These are phyloP conservation scores for Oxyscelio sp. DNA, from an alignment of 2,888 invertebrate genomes.

Conservation along the genomic window DNA sequence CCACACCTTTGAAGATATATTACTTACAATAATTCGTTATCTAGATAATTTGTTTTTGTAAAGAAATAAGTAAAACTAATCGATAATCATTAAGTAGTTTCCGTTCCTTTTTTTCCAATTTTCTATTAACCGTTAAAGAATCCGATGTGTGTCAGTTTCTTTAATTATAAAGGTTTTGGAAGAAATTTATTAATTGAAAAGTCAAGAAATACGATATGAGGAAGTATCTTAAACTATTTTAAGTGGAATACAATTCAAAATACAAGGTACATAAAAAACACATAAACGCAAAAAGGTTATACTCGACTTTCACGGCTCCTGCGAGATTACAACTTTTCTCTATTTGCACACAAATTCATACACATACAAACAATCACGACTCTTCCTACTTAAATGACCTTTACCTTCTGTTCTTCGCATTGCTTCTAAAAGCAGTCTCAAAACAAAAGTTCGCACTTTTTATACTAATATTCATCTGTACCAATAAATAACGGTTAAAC, in stretches of 20 bases:
- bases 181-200: background rate
- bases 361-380: too few relatives aligned
- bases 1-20: constrained; percentile 18
- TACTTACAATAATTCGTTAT: background rate
- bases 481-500: too few relatives aligned
- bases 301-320: constrained; percentile 49
- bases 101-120: background rate
- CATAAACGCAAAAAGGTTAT: constrained; percentile 17
- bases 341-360: too few relatives aligned
- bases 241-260: too few relatives aligned
- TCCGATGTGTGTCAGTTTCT: constrained; percentile 1
- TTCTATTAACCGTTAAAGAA: constrained; percentile 10
- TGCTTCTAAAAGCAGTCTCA: constrained; percentile 1
- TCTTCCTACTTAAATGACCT: constrained; percentile 49
- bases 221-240: background rate
- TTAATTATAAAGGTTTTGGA: background rate
- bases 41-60: constrained; percentile 7
- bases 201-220: background rate
- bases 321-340: constrained; percentile 40
- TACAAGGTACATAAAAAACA: background rate
- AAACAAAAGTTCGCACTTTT: too few relatives aligned
- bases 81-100: constrained; percentile 4
- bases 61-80: background rate
- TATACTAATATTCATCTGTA: too few relatives aligned
- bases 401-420: constrained; percentile 31